Percentiles rank a stretch among this genome's conserved stretches.
phyloP scores from a whole-genome alignment of 2,113 vertebrate genomes.

The Coregonus clupeaformis region DNA sequence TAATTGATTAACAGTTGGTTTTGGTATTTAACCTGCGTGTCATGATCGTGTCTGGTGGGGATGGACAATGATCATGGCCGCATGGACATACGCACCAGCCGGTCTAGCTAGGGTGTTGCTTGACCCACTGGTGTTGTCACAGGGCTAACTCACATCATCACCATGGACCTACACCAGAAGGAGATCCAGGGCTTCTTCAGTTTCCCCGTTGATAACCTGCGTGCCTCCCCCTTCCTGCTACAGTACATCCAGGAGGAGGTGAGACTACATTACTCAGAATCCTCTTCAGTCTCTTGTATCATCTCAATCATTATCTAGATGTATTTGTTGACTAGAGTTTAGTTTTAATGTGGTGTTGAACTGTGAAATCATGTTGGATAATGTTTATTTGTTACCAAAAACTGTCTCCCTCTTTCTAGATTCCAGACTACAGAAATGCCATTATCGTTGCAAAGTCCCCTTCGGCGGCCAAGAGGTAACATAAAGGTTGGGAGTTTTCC shows the following conservation, averaged over 20 bases:
- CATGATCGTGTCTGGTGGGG: too few relatives aligned
- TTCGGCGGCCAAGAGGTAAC: constrained; percentile 94
- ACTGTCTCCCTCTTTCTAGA: constrained; percentile 68
- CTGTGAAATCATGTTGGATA: too few relatives aligned
- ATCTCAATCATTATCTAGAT: too few relatives aligned
- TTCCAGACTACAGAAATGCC: constrained; percentile 96
- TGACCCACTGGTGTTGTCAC: constrained; percentile 15
- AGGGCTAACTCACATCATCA: constrained; percentile 97
- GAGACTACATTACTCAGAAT: neutral
- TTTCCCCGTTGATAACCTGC: constrained; percentile 91
- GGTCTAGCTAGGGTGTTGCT: too few relatives aligned
- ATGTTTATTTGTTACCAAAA: neutral
- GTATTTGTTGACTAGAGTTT: too few relatives aligned
- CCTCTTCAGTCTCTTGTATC: neutral
- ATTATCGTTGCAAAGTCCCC: constrained; percentile 97
- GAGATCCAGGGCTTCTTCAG: constrained; percentile 97
- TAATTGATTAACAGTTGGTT: too few relatives aligned
- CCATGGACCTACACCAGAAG: constrained; percentile 98
- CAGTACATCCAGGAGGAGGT: constrained; percentile 98
- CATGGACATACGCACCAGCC: too few relatives aligned
- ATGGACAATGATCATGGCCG: too few relatives aligned
- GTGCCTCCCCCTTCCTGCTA: constrained; percentile 92
- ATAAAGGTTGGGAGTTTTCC: neutral
- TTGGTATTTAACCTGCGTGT: too few relatives aligned
- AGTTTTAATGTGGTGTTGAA: too few relatives aligned